These are phyloP conservation scores for Xestia rhomboidea DNA, from an alignment of 2,888 invertebrate genomes.

Conservation along the genomic window DNA sequence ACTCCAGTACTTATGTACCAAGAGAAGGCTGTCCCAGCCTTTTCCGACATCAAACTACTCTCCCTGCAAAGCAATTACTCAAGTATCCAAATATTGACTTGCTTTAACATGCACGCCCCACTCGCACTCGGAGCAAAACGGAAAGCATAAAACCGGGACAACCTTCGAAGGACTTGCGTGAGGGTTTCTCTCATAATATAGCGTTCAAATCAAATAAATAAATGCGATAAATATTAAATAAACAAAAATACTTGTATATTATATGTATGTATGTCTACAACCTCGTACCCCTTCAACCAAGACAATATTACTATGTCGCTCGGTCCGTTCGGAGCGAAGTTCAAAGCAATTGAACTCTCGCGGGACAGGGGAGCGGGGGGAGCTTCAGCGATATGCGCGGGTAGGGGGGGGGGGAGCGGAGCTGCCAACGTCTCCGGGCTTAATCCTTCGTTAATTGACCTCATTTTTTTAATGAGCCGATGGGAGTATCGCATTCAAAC, in stretches of 20 bases:
- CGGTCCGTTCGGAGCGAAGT: conserved; percentile 78
- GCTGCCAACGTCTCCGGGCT: conserved; percentile 84
- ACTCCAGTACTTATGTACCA: conserved; percentile 73
- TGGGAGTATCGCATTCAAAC: conserved; percentile 72
- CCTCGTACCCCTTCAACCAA: conserved; percentile 90
- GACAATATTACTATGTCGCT: conserved; percentile 86
- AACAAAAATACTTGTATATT: conserved; percentile 85
- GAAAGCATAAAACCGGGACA: conserved; percentile 91
- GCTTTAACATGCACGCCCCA: conserved; percentile 86
- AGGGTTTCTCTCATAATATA: conserved; percentile 82
- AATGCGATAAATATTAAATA: conserved; percentile 89
- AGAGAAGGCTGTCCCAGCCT: conserved; percentile 90
- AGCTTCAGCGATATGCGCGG: conserved; percentile 58
- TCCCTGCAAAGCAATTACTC: conserved; percentile 86
- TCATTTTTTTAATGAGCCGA: conserved; percentile 85
- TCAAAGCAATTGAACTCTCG: conserved; percentile 87
- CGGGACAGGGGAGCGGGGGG: conserved; percentile 70
- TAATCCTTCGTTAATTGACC: conserved; percentile 89
- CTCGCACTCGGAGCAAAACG: conserved; percentile 85
- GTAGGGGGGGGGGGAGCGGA: conserved; percentile 69
- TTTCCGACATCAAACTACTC: conserved; percentile 75
- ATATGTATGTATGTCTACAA: conserved; percentile 81
- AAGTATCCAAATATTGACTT: conserved; percentile 79
- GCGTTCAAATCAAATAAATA: conserved; percentile 89
- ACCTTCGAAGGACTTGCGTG: conserved; percentile 90